Percentiles rank a stretch among this genome's conserved stretches.
These are phyloP conservation scores for Apocrypta bakeri DNA, from an alignment of 1,140 invertebrate genomes.

Conservation along the genomic window DNA sequence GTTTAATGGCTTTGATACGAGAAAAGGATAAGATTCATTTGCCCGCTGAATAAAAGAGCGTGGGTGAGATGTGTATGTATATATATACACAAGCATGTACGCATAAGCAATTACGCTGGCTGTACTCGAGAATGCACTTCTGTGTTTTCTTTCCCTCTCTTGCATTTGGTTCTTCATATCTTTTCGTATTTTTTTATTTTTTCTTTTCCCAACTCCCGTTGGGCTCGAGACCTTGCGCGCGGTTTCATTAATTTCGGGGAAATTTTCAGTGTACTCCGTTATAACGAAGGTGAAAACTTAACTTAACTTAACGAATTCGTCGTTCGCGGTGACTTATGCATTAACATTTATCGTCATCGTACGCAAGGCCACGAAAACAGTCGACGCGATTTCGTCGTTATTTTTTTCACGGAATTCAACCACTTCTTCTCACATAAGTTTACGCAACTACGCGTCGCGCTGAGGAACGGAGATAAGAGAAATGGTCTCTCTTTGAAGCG, in stretches of 20 bases:
- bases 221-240: not conserved
- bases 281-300: not conserved
- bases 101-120: conserved; percentile 67
- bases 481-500: not conserved
- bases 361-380: no score
- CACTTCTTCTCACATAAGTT: no score
- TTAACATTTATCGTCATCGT: no score
- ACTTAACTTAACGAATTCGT: no score
- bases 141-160: conserved; percentile 18
- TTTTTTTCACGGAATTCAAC: no score
- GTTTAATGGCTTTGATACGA: conserved; percentile 71
- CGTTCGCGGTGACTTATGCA: no score
- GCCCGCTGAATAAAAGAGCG: conserved; percentile 66
- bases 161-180: not conserved
- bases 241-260: conserved; percentile 9
- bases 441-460: no score
- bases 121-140: conserved; percentile 53
- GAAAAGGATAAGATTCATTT: conserved; percentile 71
- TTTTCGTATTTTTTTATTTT: not conserved
- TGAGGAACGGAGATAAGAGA: no score
- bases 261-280: not conserved
- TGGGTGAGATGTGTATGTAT: conserved; percentile 38
- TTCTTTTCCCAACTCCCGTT: no score
- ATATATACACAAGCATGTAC: not conserved
- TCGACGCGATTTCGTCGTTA: no score